phyloP scores from a whole-genome alignment of 2,797 vertebrate species.

The Cheirogaleus major region DNA sequence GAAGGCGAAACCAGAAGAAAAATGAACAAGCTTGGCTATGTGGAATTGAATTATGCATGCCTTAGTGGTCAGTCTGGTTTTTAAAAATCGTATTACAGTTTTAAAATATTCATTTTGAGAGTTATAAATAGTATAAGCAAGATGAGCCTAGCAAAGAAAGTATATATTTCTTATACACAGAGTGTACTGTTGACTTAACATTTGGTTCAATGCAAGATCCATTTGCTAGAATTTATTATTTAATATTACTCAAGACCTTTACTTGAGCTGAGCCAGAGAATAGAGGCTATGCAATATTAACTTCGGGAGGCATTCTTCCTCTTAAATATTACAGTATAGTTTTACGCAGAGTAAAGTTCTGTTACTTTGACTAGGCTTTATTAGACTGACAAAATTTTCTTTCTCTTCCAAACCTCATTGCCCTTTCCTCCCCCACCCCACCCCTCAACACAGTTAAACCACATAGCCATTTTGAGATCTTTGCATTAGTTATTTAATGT shows the following conservation, averaged over 20 bases:
- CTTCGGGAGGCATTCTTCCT: background rate
- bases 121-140: conserved; percentile 4
- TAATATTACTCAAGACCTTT: conserved; percentile 50
- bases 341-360: background rate
- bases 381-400: background rate
- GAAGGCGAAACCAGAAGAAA: conserved; percentile 1
- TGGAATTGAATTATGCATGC: background rate
- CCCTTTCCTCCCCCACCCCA: background rate
- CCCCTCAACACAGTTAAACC: background rate
- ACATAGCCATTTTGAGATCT: conserved; percentile 33
- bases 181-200: conserved; percentile 12
- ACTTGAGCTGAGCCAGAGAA: background rate
- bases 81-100: background rate
- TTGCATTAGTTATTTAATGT: conserved; percentile 49
- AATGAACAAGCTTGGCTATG: background rate
- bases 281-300: conserved; percentile 6
- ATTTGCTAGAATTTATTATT: conserved; percentile 60
- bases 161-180: background rate
- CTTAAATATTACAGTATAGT: conserved; percentile 4
- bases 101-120: conserved; percentile 11
- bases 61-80: background rate
- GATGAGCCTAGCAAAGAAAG: background rate
- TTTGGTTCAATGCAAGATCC: conserved; percentile 17
- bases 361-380: background rate
- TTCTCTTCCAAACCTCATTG: background rate